These are phyloP conservation scores for Hippopotamus amphibius DNA, from an alignment of 2,113 vertebrate genomes.

Conservation along the genomic window DNA sequence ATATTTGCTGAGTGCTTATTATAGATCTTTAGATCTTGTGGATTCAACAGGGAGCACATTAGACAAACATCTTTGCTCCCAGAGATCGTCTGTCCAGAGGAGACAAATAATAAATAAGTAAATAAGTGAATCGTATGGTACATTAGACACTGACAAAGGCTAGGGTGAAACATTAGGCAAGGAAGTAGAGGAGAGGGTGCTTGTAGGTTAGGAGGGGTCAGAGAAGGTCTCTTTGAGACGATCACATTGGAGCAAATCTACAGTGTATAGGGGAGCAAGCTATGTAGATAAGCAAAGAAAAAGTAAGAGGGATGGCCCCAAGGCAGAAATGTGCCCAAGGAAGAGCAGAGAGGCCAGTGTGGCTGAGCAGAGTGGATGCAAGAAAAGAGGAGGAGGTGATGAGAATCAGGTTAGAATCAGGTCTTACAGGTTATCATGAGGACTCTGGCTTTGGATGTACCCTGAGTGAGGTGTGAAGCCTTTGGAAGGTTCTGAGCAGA, in stretches of 20 bases:
- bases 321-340: background rate
- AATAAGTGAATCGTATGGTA: background rate
- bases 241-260: background rate
- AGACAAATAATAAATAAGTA: background rate
- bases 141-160: background rate
- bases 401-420: background rate
- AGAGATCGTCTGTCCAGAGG: background rate
- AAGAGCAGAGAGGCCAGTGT: background rate
- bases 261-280: background rate
- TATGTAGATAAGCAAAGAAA: background rate
- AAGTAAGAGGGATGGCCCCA: background rate
- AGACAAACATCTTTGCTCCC: background rate
- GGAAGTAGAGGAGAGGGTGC: background rate
- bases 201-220: background rate
- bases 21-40: background rate
- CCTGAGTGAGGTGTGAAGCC: background rate
- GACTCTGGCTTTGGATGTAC: background rate
- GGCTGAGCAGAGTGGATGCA: background rate
- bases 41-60: background rate
- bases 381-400: background rate
- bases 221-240: background rate
- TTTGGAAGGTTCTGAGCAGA: background rate
- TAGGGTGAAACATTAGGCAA: background rate
- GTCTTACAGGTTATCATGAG: background rate
- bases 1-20: background rate